A percentile compares a stretch with the other conserved stretches of the same genome.
phyloP scores from a whole-genome alignment of 2,888 invertebrate species.

The Acleris cristana region DNA sequence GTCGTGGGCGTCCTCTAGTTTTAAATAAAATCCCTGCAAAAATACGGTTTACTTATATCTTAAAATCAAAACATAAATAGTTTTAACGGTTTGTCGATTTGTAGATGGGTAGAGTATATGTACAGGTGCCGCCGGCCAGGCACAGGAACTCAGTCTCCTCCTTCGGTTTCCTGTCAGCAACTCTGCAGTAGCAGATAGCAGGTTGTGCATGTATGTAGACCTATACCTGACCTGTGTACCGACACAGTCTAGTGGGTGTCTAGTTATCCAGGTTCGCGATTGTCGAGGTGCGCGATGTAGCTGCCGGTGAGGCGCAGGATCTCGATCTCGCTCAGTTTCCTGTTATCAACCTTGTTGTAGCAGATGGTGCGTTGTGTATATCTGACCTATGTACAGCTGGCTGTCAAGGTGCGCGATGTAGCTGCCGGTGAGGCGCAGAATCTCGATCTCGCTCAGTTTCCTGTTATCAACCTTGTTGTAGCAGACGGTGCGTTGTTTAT shows the following conservation, averaged over 20 bases:
- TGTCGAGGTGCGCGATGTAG: slow-evolving; percentile 94
- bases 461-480: slow-evolving; percentile 96
- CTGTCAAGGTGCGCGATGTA: slow-evolving; percentile 96
- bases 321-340: slow-evolving; percentile 97
- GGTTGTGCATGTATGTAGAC: slow-evolving; percentile 64
- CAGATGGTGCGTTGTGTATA: slow-evolving; percentile 83
- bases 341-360: slow-evolving; percentile 58
- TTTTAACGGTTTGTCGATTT: no score
- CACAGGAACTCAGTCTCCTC: slow-evolving; percentile 93
- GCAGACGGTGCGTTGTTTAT: slow-evolving; percentile 83
- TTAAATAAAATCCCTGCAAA: no score
- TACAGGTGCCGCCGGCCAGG: slow-evolving; percentile 93
- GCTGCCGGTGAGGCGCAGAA: slow-evolving; percentile 94
- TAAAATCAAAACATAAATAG: no score
- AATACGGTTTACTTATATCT: no score
- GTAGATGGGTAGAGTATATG: no score
- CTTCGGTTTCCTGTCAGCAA: slow-evolving; percentile 87
- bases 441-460: slow-evolving; percentile 98
- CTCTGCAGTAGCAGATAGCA: slow-evolving; percentile 85
- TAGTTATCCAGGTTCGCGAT: no score
- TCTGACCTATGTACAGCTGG: slow-evolving; percentile 86
- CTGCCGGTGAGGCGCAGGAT: slow-evolving; percentile 95
- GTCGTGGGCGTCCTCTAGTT: no score
- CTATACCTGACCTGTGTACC: slow-evolving; percentile 84
- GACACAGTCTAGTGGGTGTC: no score